Conservation (phyloP, 1,140 invertebrate species). For the Rhagoletis zephyria region DNA sequence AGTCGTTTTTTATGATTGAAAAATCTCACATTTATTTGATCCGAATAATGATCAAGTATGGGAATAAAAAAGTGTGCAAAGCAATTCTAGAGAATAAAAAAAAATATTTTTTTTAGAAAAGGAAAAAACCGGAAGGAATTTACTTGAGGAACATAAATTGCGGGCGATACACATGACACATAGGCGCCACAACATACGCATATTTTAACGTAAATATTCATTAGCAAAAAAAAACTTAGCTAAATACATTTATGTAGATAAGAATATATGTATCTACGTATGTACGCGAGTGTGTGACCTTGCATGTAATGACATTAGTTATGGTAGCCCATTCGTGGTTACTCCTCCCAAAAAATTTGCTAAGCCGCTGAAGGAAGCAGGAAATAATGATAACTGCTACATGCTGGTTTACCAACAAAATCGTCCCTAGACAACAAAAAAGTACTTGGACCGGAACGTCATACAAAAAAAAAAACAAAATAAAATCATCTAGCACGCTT, state of each 20-base stretch:
- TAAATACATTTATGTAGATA: too few relatives aligned
- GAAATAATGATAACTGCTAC: constrained; percentile 46
- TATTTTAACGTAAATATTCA: too few relatives aligned
- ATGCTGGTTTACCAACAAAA: constrained; percentile 4
- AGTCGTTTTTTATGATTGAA: too few relatives aligned
- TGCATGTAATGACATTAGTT: constrained; percentile 4
- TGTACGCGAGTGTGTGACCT: not conserved
- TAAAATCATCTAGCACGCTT: not conserved
- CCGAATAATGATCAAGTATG: too few relatives aligned
- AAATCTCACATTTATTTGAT: too few relatives aligned
- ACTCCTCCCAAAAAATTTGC: not conserved
- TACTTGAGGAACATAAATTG: constrained; percentile 13
- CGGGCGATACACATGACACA: not conserved
- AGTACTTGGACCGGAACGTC: not conserved
- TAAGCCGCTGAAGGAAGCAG: constrained; percentile 12
- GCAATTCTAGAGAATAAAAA: too few relatives aligned
- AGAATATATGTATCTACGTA: not conserved
- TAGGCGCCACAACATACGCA: not conserved
- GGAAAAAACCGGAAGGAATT: not conserved
- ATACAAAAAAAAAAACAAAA: not conserved
- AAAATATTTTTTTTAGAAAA: too few relatives aligned
- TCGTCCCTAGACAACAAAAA: not conserved
- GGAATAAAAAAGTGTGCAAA: too few relatives aligned
- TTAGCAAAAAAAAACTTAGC: too few relatives aligned
- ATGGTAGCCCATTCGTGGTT: constrained; percentile 9